Evolutionary conservation across 2,113 vertebrate genomes (phyloP).

Genomic region (Petrocephalus microphthalmus): DNA sequence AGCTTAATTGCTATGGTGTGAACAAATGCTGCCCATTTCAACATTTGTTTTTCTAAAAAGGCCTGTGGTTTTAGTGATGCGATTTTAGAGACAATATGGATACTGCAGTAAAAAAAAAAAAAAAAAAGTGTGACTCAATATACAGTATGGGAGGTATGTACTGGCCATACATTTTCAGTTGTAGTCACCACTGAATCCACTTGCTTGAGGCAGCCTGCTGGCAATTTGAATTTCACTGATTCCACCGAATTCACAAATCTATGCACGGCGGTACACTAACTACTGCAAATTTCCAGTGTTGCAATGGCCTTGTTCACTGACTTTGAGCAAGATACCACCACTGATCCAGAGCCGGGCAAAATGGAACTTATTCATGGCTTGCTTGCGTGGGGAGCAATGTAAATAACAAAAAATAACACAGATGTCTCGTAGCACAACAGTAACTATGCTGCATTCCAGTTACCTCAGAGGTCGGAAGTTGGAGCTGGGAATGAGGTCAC

Average conservation of each 20-base stretch:
- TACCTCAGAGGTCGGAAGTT: too few relatives aligned
- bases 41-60: not conserved
- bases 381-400: not conserved
- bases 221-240: not conserved
- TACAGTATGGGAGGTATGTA: conserved; percentile 27
- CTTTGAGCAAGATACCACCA: not conserved
- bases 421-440: not conserved
- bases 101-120: not conserved
- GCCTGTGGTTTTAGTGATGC: not conserved
- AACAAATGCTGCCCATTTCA: not conserved
- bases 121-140: not conserved
- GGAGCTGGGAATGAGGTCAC: too few relatives aligned
- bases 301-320: not conserved
- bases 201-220: not conserved
- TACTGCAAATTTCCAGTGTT: not conserved
- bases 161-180: not conserved
- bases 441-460: too few relatives aligned
- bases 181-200: not conserved
- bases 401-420: not conserved
- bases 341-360: not conserved
- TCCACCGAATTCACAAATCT: not conserved
- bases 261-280: not conserved
- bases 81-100: conserved; percentile 24
- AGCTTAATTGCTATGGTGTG: not conserved
- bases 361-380: not conserved